phyloP scores from a whole-genome alignment of 2,888 invertebrate species.

The Aphidius colemani region DNA sequence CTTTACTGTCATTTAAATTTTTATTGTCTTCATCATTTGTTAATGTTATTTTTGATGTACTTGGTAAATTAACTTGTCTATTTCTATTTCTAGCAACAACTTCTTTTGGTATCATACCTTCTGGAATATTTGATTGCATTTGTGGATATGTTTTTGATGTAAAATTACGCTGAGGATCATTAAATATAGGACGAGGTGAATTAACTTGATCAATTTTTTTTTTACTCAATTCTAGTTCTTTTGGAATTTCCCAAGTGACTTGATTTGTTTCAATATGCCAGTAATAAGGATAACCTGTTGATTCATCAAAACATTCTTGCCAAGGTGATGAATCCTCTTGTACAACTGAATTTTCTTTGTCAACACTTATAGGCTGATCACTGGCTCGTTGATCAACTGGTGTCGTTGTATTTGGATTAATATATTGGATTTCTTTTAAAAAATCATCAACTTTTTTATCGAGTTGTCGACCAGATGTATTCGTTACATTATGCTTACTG shows the following conservation, averaged over 20 bases:
- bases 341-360: neutral
- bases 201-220: constrained; percentile 39
- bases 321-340: constrained; percentile 51
- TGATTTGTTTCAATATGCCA: constrained; percentile 70
- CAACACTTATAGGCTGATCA: neutral
- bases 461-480: constrained; percentile 34
- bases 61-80: constrained; percentile 38
- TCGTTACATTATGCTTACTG: constrained; percentile 41
- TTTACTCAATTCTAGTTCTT: constrained; percentile 51
- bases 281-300: constrained; percentile 68
- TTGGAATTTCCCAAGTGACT: constrained; percentile 70
- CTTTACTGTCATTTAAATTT: constrained; percentile 36
- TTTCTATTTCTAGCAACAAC: constrained; percentile 55
- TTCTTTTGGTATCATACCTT: constrained; percentile 57
- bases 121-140: constrained; percentile 33
- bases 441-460: constrained; percentile 57
- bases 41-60: constrained; percentile 20
- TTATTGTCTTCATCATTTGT: neutral
- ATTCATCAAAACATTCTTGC: constrained; percentile 70
- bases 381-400: neutral
- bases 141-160: constrained; percentile 2
- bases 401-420: constrained; percentile 39
- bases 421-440: constrained; percentile 55
- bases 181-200: constrained; percentile 15
- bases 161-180: constrained; percentile 4